Evolutionary conservation across 2,888 invertebrate genomes (phyloP).

Genomic region (Germaria angustata): DNA sequence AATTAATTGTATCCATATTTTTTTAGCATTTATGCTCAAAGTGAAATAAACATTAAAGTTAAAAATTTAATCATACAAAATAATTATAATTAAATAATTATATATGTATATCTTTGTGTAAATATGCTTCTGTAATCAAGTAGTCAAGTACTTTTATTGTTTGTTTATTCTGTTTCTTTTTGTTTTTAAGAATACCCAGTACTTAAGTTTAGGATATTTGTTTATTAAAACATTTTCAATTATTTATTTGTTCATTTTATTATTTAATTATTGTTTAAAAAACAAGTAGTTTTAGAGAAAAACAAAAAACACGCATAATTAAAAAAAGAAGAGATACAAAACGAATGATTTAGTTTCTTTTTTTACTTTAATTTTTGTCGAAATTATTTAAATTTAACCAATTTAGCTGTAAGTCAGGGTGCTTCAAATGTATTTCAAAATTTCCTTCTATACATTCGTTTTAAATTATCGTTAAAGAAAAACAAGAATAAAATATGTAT

Average conservation of each 20-base stretch:
- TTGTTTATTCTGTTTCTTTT: not conserved
- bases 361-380: constrained; percentile 6
- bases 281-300: constrained; percentile 29
- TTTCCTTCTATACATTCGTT: constrained; percentile 46
- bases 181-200: constrained; percentile 50
- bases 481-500: not conserved
- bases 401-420: constrained; percentile 65
- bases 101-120: too few relatives aligned
- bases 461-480: constrained; percentile 3
- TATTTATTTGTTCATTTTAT: constrained; percentile 24
- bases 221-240: constrained; percentile 2
- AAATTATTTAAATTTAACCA: constrained; percentile 26
- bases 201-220: constrained; percentile 45
- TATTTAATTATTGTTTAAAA: constrained; percentile 29
- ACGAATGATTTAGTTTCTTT: constrained; percentile 9
- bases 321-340: not conserved
- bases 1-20: constrained; percentile 28
- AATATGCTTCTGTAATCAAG: constrained; percentile 49
- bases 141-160: constrained; percentile 22
- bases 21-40: constrained; percentile 64
- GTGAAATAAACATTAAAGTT: constrained; percentile 19
- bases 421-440: constrained; percentile 63
- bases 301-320: constrained; percentile 62
- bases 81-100: constrained; percentile 2
- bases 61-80: constrained; percentile 15